Conservation (phyloP, 2,113 vertebrate species). For the Stigmatopora argus region DNA sequence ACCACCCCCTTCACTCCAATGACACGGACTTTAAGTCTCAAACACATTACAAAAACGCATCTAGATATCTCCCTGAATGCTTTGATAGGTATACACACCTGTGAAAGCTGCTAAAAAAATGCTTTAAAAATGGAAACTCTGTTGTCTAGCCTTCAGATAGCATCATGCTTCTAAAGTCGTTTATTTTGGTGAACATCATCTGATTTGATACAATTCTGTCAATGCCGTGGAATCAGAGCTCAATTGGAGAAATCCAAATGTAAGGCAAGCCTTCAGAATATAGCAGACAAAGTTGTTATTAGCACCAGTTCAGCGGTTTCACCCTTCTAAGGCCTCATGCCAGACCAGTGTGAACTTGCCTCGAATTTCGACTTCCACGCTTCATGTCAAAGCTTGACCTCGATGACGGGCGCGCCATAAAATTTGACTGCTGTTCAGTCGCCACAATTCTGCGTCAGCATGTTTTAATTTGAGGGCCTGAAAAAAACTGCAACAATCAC, state of each 20-base stretch:
- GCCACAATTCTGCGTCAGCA: background rate
- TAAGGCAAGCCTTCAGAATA: constrained; percentile 5
- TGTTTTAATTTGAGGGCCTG: background rate
- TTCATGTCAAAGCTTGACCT: constrained; percentile 45
- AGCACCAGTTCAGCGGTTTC: constrained; percentile 5
- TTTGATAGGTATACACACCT: background rate
- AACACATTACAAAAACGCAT: background rate
- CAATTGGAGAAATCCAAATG: background rate
- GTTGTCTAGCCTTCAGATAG: too few relatives aligned
- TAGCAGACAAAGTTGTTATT: constrained; percentile 6
- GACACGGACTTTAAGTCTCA: background rate
- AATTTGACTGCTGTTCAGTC: constrained; percentile 5
- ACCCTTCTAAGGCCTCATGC: constrained; percentile 13
- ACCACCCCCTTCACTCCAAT: constrained; percentile 11
- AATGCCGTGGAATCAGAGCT: background rate
- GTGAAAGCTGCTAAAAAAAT: background rate
- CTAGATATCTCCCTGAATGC: background rate
- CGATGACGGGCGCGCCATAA: constrained; percentile 9
- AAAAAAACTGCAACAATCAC: background rate
- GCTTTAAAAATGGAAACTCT: background rate
- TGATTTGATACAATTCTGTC: background rate
- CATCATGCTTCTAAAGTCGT: too few relatives aligned
- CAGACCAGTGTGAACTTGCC: constrained; percentile 47
- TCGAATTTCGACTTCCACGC: constrained; percentile 21
- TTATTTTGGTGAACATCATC: background rate